These are phyloP conservation scores for Cottoperca gobio DNA, from an alignment of 2,797 vertebrate genomes.

Conservation along the genomic window DNA sequence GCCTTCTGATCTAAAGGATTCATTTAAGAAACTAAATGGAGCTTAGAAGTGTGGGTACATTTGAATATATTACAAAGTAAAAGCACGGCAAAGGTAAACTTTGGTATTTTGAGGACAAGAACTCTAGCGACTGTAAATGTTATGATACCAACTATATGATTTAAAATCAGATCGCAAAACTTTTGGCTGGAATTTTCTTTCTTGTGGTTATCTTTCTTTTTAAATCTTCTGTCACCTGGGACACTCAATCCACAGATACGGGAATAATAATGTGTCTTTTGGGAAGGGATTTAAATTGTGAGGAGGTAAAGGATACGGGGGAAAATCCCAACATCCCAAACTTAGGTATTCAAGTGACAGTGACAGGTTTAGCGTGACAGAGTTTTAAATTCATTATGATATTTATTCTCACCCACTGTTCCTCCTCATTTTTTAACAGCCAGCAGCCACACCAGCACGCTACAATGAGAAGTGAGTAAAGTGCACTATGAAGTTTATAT, in stretches of 20 bases:
- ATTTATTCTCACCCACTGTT: slow-evolving; percentile 68
- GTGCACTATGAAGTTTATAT: slow-evolving; percentile 21
- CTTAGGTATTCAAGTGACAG: slow-evolving; percentile 57
- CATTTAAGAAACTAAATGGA: slow-evolving; percentile 49
- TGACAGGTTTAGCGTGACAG: slow-evolving; percentile 66
- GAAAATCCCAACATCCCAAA: slow-evolving; percentile 43
- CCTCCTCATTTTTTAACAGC: slow-evolving; percentile 60
- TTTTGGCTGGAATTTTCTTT: slow-evolving; percentile 34
- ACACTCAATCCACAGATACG: slow-evolving; percentile 46
- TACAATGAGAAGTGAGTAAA: slow-evolving; percentile 13
- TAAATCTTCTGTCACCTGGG: slow-evolving; percentile 62
- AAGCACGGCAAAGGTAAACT: neutral
- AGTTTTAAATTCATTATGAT: slow-evolving; percentile 64
- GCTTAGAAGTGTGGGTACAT: slow-evolving; percentile 36
- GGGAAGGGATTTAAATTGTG: slow-evolving; percentile 56
- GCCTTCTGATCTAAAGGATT: slow-evolving; percentile 53
- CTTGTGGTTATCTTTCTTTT: slow-evolving; percentile 56
- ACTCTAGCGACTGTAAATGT: neutral
- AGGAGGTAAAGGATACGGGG: slow-evolving; percentile 23
- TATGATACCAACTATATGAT: slow-evolving; percentile 9
- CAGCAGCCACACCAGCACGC: slow-evolving; percentile 21
- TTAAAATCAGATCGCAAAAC: slow-evolving; percentile 35
- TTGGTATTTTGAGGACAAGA: slow-evolving; percentile 3
- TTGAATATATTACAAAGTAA: slow-evolving; percentile 25
- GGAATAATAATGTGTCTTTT: slow-evolving; percentile 52